Evolutionary conservation across 1,140 invertebrate species (phyloP).

Genomic region (Bradynema listronoti): DNA sequence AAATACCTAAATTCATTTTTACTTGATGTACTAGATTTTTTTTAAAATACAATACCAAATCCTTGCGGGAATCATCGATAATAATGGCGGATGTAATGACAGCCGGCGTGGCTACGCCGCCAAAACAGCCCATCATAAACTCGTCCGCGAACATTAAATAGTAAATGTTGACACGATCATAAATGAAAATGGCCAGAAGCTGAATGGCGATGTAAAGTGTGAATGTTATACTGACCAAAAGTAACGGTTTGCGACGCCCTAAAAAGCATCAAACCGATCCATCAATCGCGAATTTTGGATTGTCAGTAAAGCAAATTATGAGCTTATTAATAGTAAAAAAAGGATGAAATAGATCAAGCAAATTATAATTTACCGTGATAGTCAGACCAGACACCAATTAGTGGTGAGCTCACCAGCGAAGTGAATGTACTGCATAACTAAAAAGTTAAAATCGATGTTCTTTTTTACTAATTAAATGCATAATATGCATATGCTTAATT

Average conservation of each 20-base stretch:
- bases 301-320: too few relatives aligned
- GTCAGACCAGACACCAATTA: conserved; percentile 33
- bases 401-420: conserved; percentile 14
- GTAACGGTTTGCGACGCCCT: conserved; percentile 22
- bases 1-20: background rate
- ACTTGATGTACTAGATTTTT: too few relatives aligned
- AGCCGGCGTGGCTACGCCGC: conserved; percentile 21
- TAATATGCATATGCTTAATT: too few relatives aligned
- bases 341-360: too few relatives aligned
- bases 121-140: conserved; percentile 13
- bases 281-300: too few relatives aligned
- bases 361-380: conserved; percentile 1
- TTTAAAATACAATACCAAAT: too few relatives aligned
- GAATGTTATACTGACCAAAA: conserved; percentile 9
- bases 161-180: conserved; percentile 28
- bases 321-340: too few relatives aligned
- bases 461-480: too few relatives aligned
- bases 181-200: conserved; percentile 11
- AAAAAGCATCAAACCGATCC: background rate
- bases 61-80: conserved; percentile 23
- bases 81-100: conserved; percentile 16
- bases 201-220: conserved; percentile 7
- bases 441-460: too few relatives aligned
- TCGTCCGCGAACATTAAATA: conserved; percentile 25
- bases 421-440: conserved; percentile 8